Percentiles rank a stretch among this genome's conserved stretches.
Conservation (phyloP, 2,113 vertebrate genomes). For the Todiramphus chloris region DNA sequence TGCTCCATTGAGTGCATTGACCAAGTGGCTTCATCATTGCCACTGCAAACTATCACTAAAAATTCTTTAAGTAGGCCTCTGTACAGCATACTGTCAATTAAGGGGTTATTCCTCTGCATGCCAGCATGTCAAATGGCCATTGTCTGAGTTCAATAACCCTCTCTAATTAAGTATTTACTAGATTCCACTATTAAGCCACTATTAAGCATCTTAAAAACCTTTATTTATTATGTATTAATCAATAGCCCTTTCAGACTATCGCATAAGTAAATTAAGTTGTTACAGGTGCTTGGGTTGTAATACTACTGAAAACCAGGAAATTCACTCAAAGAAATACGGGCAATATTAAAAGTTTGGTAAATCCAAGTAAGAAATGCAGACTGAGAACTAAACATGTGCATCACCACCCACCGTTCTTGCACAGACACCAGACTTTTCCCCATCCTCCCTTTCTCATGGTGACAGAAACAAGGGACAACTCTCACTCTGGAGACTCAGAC, state of each 20-base stretch:
- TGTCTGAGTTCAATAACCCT: slow-evolving; percentile 45
- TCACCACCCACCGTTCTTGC: not conserved
- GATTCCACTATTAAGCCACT: slow-evolving; percentile 54
- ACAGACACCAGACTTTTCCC: not conserved
- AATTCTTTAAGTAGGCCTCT: not conserved
- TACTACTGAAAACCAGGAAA: not conserved
- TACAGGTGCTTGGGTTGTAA: not conserved
- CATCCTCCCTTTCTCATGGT: rapidly evolving
- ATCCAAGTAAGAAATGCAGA: not conserved
- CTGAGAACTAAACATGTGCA: not conserved
- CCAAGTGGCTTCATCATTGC: not conserved
- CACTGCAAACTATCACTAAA: not conserved
- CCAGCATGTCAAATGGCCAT: slow-evolving; percentile 37
- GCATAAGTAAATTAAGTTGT: slow-evolving; percentile 38
- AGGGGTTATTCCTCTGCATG: slow-evolving; percentile 16
- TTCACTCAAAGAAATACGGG: not conserved
- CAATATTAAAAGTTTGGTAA: not conserved
- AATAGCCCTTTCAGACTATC: slow-evolving; percentile 37
- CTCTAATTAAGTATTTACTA: slow-evolving; percentile 68
- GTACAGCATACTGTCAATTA: slow-evolving; percentile 19
- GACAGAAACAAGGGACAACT: not conserved
- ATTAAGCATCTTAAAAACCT: slow-evolving; percentile 55
- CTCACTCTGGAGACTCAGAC: not conserved
- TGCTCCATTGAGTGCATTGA: not conserved
- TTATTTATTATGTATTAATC: slow-evolving; percentile 66